These are phyloP conservation scores for Nycteola revayana DNA, from an alignment of 2,888 invertebrate species.

Conservation along the genomic window DNA sequence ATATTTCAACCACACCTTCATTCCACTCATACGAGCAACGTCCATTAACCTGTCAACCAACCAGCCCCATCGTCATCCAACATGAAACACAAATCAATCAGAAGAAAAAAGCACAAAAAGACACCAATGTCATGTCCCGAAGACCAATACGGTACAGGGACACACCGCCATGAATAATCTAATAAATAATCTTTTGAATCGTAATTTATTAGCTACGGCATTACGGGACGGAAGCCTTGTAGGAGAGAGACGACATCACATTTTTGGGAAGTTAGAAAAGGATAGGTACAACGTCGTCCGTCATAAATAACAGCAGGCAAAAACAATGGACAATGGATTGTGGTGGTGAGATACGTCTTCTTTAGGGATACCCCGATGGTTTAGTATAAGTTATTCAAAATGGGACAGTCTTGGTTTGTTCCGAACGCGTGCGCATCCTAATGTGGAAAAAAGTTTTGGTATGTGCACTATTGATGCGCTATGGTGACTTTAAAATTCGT, in stretches of 20 bases:
- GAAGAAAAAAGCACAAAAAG: constrained; percentile 44
- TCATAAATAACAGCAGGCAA: constrained; percentile 79
- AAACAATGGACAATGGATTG: constrained; percentile 82
- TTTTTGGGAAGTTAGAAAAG: constrained; percentile 39
- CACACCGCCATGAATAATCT: constrained; percentile 73
- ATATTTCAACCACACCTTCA: not conserved
- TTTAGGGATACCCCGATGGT: constrained; percentile 57
- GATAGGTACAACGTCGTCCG: constrained; percentile 61
- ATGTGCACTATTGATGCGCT: constrained; percentile 10
- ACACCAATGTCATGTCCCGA: constrained; percentile 56
- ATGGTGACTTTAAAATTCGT: constrained; percentile 16
- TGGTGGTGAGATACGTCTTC: constrained; percentile 80
- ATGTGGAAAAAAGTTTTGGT: constrained; percentile 12
- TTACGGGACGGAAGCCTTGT: constrained; percentile 73
- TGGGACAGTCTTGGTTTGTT: constrained; percentile 33
- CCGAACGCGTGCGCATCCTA: constrained; percentile 48
- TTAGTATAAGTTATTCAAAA: constrained; percentile 33
- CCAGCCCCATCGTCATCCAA: constrained; percentile 24
- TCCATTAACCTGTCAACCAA: constrained; percentile 29
- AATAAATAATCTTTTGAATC: constrained; percentile 79
- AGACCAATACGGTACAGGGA: constrained; percentile 74
- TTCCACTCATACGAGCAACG: constrained; percentile 17
- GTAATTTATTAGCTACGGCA: constrained; percentile 74
- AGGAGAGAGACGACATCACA: constrained; percentile 41
- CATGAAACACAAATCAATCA: constrained; percentile 69